Evolutionary conservation across 2,888 invertebrate species (phyloP).

Genomic region (Tiliacea aurago): DNA sequence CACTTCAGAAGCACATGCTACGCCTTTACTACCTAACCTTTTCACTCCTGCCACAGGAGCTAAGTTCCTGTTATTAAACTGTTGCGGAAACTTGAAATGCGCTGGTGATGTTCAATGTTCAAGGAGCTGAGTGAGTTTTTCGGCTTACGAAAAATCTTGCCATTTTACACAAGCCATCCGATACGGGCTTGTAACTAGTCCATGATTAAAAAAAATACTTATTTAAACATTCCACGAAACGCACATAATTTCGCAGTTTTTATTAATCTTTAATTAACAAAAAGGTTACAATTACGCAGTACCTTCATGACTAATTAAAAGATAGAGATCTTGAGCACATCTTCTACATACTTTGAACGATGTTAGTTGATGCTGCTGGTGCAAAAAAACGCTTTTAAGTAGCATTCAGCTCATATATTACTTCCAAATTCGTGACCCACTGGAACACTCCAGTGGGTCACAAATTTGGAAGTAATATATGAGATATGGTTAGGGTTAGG

Average conservation of each 20-base stretch:
- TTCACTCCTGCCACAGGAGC: no score
- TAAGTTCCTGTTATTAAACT: no score
- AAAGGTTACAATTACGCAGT: slow-evolving; percentile 6
- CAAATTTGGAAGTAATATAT: no score
- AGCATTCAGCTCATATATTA: slow-evolving; percentile 25
- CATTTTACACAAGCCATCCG: not conserved
- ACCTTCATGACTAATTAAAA: slow-evolving; percentile 27
- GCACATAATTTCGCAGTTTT: not conserved
- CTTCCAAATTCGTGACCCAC: slow-evolving; percentile 22
- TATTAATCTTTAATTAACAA: slow-evolving; percentile 16
- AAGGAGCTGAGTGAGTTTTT: not conserved
- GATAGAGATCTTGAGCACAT: slow-evolving; percentile 25
- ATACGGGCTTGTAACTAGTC: not conserved
- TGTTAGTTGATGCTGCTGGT: slow-evolving; percentile 7
- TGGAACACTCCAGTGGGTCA: no score
- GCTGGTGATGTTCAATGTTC: not conserved
- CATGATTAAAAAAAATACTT: not conserved
- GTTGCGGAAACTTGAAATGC: not conserved
- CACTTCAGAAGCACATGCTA: no score
- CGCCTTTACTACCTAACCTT: no score
- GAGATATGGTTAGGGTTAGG: not conserved
- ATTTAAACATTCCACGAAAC: not conserved
- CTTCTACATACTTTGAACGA: slow-evolving; percentile 4
- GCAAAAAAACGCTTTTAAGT: slow-evolving; percentile 30
- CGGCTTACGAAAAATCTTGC: not conserved